These are phyloP conservation scores for Gila robusta DNA, from an alignment of 2,797 vertebrate genomes.

Conservation along the genomic window DNA sequence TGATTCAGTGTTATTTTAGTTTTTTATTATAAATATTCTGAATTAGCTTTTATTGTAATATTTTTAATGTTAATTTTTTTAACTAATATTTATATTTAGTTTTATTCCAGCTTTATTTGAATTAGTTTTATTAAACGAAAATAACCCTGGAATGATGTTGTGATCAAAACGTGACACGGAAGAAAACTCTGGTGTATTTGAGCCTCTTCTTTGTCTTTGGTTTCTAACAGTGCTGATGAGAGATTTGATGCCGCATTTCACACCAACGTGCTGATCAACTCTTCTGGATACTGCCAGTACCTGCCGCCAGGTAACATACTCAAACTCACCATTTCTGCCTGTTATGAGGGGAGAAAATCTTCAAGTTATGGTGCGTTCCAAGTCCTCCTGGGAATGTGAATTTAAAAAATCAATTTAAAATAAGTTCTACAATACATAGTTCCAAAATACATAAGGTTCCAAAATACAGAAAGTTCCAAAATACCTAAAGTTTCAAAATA, in stretches of 20 bases:
- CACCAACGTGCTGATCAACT: conserved; percentile 90
- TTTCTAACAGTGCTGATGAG: conserved; percentile 87
- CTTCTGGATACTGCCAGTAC: conserved; percentile 86
- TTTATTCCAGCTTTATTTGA: background rate
- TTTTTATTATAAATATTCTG: background rate
- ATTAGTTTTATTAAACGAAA: background rate
- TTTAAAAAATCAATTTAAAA: background rate
- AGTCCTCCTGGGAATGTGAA: background rate
- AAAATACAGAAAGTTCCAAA: too few species aligned
- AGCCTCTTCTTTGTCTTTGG: background rate
- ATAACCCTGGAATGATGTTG: background rate
- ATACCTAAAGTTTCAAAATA: too few species aligned
- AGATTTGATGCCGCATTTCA: conserved; percentile 91
- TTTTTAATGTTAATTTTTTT: background rate
- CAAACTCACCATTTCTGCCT: background rate
- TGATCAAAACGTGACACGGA: background rate
- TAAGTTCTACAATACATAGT: too few species aligned
- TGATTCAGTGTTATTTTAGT: background rate
- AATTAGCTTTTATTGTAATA: background rate
- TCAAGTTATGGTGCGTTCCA: background rate
- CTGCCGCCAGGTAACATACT: conserved; percentile 89
- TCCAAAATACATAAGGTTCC: too few species aligned
- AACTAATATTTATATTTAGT: background rate
- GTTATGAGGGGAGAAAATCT: background rate
- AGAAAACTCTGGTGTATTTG: background rate